Conservation (phyloP, 2,113 vertebrate genomes). For the Brachyhypopomus occidentalis region DNA sequence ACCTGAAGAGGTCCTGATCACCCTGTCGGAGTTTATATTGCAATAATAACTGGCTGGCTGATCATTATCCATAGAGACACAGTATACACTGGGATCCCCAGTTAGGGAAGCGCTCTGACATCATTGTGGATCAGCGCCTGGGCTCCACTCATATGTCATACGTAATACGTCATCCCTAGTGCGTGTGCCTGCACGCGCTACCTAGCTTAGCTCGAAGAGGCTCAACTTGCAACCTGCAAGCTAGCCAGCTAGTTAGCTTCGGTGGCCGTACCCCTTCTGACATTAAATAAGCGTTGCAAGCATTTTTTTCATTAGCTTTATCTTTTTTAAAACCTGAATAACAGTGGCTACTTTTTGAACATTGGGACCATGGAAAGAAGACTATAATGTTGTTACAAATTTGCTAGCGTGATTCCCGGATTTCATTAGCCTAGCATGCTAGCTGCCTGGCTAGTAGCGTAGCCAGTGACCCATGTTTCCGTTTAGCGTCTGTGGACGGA, state of each 20-base stretch:
- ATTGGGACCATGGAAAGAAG: neutral
- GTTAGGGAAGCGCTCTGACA: no score
- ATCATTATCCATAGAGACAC: no score
- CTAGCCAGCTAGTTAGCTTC: neutral
- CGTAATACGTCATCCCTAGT: conserved; percentile 47
- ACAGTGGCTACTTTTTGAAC: neutral
- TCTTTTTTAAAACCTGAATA: neutral
- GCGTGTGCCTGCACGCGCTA: conserved; percentile 13
- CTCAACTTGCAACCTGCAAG: no score
- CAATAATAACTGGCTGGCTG: no score
- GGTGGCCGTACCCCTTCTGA: neutral
- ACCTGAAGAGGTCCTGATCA: no score
- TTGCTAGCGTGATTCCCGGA: neutral
- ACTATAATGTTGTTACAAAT: neutral
- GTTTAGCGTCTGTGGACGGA: neutral
- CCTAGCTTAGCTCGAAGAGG: no score
- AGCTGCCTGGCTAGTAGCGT: neutral
- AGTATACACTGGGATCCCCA: no score
- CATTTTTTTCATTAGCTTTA: neutral
- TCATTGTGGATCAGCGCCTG: neutral
- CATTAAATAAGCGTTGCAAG: neutral
- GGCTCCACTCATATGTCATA: conserved; percentile 38
- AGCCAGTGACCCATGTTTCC: neutral
- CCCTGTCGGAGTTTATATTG: no score
- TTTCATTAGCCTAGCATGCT: conserved; percentile 21